A percentile compares a stretch with the other conserved stretches of the same genome.
Evolutionary conservation across 2,888 invertebrate genomes (phyloP).

Genomic region (Leucophora obtusa): DNA sequence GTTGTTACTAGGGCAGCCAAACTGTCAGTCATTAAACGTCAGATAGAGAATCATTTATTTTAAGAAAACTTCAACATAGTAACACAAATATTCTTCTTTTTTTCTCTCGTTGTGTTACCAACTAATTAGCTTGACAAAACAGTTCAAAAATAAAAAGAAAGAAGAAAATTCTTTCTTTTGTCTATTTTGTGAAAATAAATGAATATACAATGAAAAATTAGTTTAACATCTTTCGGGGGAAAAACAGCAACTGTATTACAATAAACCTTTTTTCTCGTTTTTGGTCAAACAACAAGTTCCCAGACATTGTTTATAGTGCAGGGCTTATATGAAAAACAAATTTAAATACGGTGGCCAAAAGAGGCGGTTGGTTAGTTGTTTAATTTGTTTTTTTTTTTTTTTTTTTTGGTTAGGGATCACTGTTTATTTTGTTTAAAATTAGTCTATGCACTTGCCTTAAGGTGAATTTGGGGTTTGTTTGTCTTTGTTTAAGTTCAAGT

Average conservation of each 20-base stretch:
- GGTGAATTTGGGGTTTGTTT: conserved; percentile 18
- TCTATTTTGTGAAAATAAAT: conserved; percentile 58
- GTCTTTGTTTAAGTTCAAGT: background rate
- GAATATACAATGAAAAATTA: conserved; percentile 71
- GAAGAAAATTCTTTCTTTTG: conserved; percentile 40
- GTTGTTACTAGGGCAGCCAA: conserved; percentile 10
- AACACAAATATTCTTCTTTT: background rate
- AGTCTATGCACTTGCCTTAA: conserved; percentile 51
- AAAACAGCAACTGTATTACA: conserved; percentile 23
- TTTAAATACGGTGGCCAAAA: conserved; percentile 56
- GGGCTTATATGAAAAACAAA: conserved; percentile 20
- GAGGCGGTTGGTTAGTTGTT: conserved; percentile 46
- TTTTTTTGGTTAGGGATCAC: conserved; percentile 22
- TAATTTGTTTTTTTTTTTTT: too few species aligned
- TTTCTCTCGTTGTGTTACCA: conserved; percentile 66
- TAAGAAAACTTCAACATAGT: conserved; percentile 16
- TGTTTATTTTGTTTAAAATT: conserved; percentile 3
- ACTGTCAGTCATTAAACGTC: conserved; percentile 32
- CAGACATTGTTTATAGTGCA: conserved; percentile 58
- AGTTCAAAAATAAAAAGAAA: conserved; percentile 28
- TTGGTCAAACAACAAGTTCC: conserved; percentile 69
- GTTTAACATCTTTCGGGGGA: conserved; percentile 62
- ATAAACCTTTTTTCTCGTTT: conserved; percentile 46
- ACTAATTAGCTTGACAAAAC: conserved; percentile 77
- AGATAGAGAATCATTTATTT: conserved; percentile 33